A percentile compares a stretch with the other conserved stretches of the same genome.
Evolutionary conservation across 2,888 invertebrate species (phyloP).

Genomic region (Thelaira solivaga): DNA sequence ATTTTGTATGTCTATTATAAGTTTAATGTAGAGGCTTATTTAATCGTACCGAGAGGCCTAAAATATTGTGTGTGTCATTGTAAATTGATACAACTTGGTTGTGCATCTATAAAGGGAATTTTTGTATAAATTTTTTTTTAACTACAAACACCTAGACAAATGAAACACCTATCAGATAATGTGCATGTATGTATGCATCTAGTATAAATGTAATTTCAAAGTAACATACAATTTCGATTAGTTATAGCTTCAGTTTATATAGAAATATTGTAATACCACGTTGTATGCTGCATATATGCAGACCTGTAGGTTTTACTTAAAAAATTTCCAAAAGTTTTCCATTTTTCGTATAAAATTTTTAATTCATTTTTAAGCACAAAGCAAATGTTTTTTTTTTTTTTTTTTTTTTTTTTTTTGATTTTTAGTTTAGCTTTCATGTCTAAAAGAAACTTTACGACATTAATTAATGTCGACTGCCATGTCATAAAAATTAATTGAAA

Average conservation of each 20-base stretch:
- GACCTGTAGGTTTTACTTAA: too few relatives aligned
- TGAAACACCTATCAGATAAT: too few relatives aligned
- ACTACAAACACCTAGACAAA: background rate
- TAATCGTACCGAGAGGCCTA: background rate
- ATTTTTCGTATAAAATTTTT: slow-evolving; percentile 1
- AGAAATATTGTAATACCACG: background rate
- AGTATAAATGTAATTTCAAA: background rate
- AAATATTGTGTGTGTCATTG: background rate
- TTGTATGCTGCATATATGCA: too few relatives aligned
- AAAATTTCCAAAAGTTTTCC: too few relatives aligned
- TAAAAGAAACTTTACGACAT: slow-evolving; percentile 28
- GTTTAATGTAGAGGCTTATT: background rate
- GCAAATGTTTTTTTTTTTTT: slow-evolving; percentile 15
- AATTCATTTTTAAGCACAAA: background rate
- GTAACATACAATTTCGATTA: slow-evolving; percentile 12
- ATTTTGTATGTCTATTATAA: background rate
- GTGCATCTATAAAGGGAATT: background rate
- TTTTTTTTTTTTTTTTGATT: too few relatives aligned
- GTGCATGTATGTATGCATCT: background rate
- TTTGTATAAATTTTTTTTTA: too few relatives aligned
- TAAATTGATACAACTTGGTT: slow-evolving; percentile 18
- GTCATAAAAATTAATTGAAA: slow-evolving; percentile 13
- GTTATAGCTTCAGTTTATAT: background rate
- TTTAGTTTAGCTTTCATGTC: background rate
- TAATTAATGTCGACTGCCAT: slow-evolving; percentile 52